Base-by-base conservation (phyloP, 2,888 invertebrate species). In the Lithosia quadra region DNA sequence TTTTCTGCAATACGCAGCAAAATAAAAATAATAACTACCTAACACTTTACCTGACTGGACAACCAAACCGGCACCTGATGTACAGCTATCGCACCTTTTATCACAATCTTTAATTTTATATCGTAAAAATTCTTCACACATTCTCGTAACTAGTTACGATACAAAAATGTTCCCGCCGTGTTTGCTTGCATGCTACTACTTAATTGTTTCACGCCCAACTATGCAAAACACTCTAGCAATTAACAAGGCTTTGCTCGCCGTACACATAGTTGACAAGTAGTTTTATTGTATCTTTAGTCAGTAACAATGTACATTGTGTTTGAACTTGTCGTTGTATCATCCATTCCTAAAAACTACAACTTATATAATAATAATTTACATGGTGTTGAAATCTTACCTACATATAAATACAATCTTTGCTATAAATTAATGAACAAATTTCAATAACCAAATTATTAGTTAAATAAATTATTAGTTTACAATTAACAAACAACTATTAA, bases 181-280 rank as follows among this genome's bases (percentile, higher is more conserved):
- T 80, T 74, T 67, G 55, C 69, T 74, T 24, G 80, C 80, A 80
- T 78, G 80, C 61, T 61, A 21, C 57, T 77, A n/a, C n/a, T n/a
- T n/a, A 78, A 78, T 77, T 68, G 66, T 67, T 74, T 67, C 36
- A 60, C 67, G 58, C 71, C 71, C 69, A 69, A 67, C 66, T 9
- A 34, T 59, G 65, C 49, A 59, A 22, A 59, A 59, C 33, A 28
- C 15, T 60, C 58, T 60, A 24, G 49, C 61, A 67, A 62, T 62
- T 39, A 67, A 56, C 67, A 56, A 43, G 36, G 67, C 22, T 67
- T 34, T 13, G 36, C 33, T 60, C 24, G 11, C 34, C 18, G 28
- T 62, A 24, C 9, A 28, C 61, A 22, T 28, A 56, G 66, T 67
- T 61, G 18, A 39, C 24, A 7, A 60, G 22, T 36, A 36, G 63